Base-by-base conservation (phyloP, 1,140 invertebrate genomes). In the Mizuhopecten yessoensis region DNA sequence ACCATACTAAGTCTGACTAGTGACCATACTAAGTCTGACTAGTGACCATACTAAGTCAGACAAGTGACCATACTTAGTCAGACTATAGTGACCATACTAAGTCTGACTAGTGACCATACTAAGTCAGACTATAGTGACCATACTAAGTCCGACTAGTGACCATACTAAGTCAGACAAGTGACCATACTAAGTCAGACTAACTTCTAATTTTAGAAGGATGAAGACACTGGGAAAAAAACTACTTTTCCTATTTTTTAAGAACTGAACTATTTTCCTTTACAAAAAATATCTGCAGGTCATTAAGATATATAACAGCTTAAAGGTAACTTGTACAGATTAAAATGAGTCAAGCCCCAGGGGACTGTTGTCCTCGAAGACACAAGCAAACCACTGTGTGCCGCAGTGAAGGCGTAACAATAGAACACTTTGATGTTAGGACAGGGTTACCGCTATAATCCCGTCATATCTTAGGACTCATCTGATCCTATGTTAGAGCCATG, bases 401-500 rank as follows among this genome's bases (percentile, higher is more conserved):
- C 42, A 20, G 17, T 39, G 36, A 39, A 39, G 5, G 45, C 29
- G 57, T 75, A 75, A 75, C 57, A 75, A 75, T 75, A 29, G 20
- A 75, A 75, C n/a, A 29, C 57, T 75, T 75, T 75, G 57, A 75
- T 75, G n/a, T 75, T 5, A n/a, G n/a, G 57, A 75, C 57, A 29
- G n/a, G 57, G 29, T 75, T 75, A 75, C 57, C 11, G n/a, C 57
- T 75, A 75, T 75, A 75, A 75, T 75, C 57, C n/a, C n/a, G 2
- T 29, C 57, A 75, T n/a, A n/a, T 29, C 57, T 75, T 75, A 75
- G 10, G 20, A 49, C 45, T 49, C 57, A 13, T 75, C 57, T 75
- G 20, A 75, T 75, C 57, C 3, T 29, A 0, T n/a, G 5, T 7
- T 75, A 29, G 5, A n/a, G 23, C 23, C 57, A 75, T 23, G 45